phyloP scores from a whole-genome alignment of 1,140 invertebrate genomes.

The Musca vetustissima region DNA sequence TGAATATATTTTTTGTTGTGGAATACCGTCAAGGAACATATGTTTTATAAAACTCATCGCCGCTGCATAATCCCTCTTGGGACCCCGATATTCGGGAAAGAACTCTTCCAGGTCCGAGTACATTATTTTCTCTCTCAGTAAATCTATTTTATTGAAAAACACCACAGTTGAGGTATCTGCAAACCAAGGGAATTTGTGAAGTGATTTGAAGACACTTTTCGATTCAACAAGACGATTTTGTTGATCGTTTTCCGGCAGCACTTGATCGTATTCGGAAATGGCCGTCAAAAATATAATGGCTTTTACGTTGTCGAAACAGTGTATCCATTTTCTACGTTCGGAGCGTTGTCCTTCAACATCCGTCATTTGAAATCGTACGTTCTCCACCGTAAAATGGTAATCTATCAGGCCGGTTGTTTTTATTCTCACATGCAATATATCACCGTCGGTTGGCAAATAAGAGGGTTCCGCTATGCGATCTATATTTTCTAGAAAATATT shows the following conservation, averaged over 20 bases:
- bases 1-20: background rate
- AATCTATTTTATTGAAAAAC: constrained; percentile 93
- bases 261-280: constrained; percentile 24
- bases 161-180: constrained; percentile 77
- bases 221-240: constrained; percentile 15
- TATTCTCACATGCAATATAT: constrained; percentile 11
- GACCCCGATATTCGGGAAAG: constrained; percentile 93
- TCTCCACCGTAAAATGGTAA: background rate
- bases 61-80: constrained; percentile 35
- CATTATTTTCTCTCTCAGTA: constrained; percentile 93
- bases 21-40: background rate
- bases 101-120: constrained; percentile 94
- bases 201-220: background rate
- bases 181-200: background rate
- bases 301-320: constrained; percentile 19
- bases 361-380: background rate
- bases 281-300: constrained; percentile 14
- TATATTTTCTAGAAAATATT: constrained; percentile 68
- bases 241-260: background rate
- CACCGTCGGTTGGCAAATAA: constrained; percentile 12
- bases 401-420: constrained; percentile 9
- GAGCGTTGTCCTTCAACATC: constrained; percentile 25
- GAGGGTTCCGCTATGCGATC: constrained; percentile 7
- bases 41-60: constrained; percentile 9
- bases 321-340: constrained; percentile 22